These are phyloP conservation scores for Cephus pygmeus DNA, from an alignment of 2,888 invertebrate genomes.

Conservation along the genomic window DNA sequence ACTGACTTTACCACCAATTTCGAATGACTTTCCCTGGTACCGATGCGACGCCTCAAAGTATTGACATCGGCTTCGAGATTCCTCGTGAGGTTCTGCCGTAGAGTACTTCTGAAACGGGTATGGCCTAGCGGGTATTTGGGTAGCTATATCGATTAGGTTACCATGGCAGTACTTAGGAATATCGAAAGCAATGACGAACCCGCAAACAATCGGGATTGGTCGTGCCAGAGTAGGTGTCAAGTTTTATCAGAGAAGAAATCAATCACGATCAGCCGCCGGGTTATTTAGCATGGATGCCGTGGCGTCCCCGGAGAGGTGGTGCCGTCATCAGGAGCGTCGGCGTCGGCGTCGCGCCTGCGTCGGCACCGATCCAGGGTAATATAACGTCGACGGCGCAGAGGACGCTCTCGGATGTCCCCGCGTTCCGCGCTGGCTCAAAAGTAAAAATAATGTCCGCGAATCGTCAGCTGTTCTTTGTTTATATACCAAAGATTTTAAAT, in stretches of 20 bases:
- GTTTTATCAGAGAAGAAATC: conserved; percentile 5
- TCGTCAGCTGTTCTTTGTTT: conserved; percentile 24
- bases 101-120: not conserved
- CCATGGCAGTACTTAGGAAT: not conserved
- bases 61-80: not conserved
- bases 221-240: not conserved
- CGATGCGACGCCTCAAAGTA: not conserved
- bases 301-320: not conserved
- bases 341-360: conserved; percentile 1
- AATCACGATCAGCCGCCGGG: not conserved
- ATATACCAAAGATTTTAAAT: not conserved
- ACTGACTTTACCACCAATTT: not conserved
- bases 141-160: not conserved
- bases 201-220: not conserved
- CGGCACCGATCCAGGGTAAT: not conserved
- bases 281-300: not conserved
- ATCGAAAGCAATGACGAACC: not conserved
- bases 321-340: not conserved
- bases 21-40: not conserved
- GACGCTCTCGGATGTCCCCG: not conserved
- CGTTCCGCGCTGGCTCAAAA: not conserved
- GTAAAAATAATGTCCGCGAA: conserved; percentile 15
- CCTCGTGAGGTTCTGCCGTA: not conserved
- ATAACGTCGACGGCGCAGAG: not conserved
- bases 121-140: not conserved